Conservation (phyloP, 2,113 vertebrate species). For the Pseudonaja textilis region DNA sequence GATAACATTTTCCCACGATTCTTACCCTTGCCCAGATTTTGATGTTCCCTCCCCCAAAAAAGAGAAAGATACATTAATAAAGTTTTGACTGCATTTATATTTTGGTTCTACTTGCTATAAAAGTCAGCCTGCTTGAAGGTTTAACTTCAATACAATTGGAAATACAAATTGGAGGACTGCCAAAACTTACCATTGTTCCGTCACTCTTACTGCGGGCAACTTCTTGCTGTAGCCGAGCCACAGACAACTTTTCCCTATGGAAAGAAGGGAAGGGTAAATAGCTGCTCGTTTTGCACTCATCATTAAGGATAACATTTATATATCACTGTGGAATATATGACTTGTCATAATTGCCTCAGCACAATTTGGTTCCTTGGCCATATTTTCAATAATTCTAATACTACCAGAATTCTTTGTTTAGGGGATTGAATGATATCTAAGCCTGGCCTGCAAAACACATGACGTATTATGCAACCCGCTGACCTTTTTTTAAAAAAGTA, state of each 20-base stretch:
- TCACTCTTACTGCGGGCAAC: slow-evolving; percentile 84
- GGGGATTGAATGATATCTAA: background rate
- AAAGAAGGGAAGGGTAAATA: slow-evolving; percentile 50
- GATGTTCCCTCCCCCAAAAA: background rate
- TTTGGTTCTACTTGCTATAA: slow-evolving; percentile 23
- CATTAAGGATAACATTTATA: background rate
- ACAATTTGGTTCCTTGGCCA: slow-evolving; percentile 30
- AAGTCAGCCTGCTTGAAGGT: background rate
- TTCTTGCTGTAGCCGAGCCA: slow-evolving; percentile 88
- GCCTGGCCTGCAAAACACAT: background rate
- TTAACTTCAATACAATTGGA: background rate
- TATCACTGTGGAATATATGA: slow-evolving; percentile 29
- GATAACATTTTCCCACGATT: background rate
- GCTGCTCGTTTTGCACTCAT: slow-evolving; percentile 17
- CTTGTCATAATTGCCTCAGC: slow-evolving; percentile 15
- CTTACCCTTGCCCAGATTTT: background rate
- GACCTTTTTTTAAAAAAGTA: background rate
- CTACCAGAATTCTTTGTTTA: background rate
- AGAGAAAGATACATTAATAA: slow-evolving; percentile 2
- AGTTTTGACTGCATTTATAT: slow-evolving; percentile 31
- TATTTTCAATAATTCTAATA: background rate
- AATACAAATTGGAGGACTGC: background rate
- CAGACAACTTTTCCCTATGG: slow-evolving; percentile 88
- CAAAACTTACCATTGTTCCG: slow-evolving; percentile 84
- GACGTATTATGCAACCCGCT: background rate